A percentile compares a stretch with the other conserved stretches of the same genome.
Evolutionary conservation across 2,888 invertebrate species (phyloP).

Genomic region (Drosophila ezoana): DNA sequence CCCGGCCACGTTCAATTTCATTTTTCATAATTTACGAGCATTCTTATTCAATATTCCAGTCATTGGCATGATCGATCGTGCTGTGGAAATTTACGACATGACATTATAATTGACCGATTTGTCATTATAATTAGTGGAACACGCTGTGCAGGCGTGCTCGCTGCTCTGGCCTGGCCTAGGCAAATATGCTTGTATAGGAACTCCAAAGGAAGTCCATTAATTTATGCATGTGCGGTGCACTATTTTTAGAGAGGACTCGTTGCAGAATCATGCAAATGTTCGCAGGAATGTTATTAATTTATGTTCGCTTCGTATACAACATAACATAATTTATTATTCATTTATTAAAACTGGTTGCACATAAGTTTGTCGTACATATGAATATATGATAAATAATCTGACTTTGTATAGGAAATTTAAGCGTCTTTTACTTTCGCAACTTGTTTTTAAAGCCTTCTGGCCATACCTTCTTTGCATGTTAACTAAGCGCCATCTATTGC

Average conservation of each 20-base stretch:
- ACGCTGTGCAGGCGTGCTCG: constrained; percentile 29
- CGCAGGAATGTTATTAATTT: constrained; percentile 10
- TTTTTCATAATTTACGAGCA: constrained; percentile 63
- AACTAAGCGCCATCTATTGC: constrained; percentile 14
- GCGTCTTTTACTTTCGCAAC: background rate
- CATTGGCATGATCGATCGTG: constrained; percentile 68
- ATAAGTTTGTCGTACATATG: background rate
- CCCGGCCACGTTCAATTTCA: constrained; percentile 28
- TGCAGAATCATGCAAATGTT: constrained; percentile 4
- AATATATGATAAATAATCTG: constrained; percentile 3
- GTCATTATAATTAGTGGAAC: constrained; percentile 78
- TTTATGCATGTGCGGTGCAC: constrained; percentile 34
- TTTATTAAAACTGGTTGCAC: background rate
- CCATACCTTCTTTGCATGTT: background rate
- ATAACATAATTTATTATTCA: background rate
- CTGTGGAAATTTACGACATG: constrained; percentile 75
- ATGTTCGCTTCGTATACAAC: background rate
- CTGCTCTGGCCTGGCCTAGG: constrained; percentile 17
- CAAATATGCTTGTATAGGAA: constrained; percentile 15
- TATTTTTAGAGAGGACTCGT: constrained; percentile 48
- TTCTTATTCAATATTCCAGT: constrained; percentile 76
- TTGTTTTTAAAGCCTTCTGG: no score
- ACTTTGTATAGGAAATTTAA: background rate
- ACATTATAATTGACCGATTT: constrained; percentile 79
- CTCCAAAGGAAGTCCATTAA: constrained; percentile 29